Evolutionary conservation across 64 coral and sea anemone species (phyloP), one percentile per base, ranked within the genome.

Genomic region (Anthopleura sola): DNA sequence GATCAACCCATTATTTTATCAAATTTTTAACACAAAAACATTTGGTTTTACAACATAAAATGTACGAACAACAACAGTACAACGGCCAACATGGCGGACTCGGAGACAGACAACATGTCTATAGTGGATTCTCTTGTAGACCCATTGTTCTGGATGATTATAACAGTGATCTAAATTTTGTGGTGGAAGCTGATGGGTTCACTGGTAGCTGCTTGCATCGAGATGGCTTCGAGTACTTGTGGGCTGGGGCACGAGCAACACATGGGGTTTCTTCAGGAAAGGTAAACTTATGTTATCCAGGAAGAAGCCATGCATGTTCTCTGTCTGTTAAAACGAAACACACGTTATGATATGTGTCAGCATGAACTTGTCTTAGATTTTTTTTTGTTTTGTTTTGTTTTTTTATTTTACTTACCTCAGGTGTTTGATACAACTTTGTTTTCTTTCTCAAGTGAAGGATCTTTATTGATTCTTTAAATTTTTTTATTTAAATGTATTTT

Each of bases 91-190:
- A 71, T 71, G 66, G 66, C 66, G 66, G 66, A 71, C 37, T 48
- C 19, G 31, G 75, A 37, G 1, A 37, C 6, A 36, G 33, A 17
- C 32, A 3, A 77, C 15, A 77, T 26, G 16, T 6, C 18, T 9
- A 37, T 37, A 38, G 76, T 47, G 76, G 76, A 44, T 44, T 79
- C 31, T 79, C 76, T 3, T 44, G 44, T 44, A 18, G 44, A 16
- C 76, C 76, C 20, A 81, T 96, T 84, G 75, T 84, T 49, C 79
- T 99, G 20, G 97, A 99, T 56, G 90, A 99, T 54, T 90, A 87
- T 49, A 99, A 99, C 85, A 95, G 97, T 58, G 97, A 99, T 77
- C 60, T 99, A 36, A 94, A 99, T 85, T 99, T 99, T 92, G 90
- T 95, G 0, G 91, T 99, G 39, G 90, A 86, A 49, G 39, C 86